Conservation (phyloP, 2,797 vertebrate species). For the Pipistrellus kuhlii region DNA sequence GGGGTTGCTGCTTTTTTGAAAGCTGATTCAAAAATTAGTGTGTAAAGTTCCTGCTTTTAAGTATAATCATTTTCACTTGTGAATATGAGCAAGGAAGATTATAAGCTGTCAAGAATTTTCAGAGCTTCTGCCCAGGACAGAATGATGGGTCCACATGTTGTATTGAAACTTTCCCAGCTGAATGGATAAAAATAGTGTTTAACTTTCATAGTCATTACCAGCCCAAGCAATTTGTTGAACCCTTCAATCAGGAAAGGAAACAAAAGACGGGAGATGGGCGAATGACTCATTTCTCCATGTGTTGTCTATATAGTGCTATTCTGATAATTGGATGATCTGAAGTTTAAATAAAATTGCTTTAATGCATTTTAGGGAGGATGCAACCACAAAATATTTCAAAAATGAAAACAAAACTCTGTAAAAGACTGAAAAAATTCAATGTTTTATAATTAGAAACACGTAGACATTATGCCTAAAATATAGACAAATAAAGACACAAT, state of each 20-base stretch:
- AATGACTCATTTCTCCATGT: conserved; percentile 88
- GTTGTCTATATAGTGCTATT: conserved; percentile 85
- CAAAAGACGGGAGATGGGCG: conserved; percentile 87
- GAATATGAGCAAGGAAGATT: conserved; percentile 88
- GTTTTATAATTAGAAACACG: conserved; percentile 79
- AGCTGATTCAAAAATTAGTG: conserved; percentile 87
- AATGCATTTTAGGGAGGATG: conserved; percentile 82
- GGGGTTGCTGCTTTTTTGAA: conserved; percentile 82
- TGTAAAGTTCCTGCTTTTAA: conserved; percentile 86
- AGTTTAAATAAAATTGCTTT: conserved; percentile 86
- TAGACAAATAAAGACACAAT: neutral
- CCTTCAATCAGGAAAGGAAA: conserved; percentile 90
- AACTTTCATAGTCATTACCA: conserved; percentile 88
- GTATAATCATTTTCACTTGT: conserved; percentile 86
- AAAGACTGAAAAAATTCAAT: conserved; percentile 79
- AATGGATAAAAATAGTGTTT: conserved; percentile 91
- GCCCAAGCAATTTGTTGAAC: conserved; percentile 89
- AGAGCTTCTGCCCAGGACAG: conserved; percentile 85
- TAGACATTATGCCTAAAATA: conserved; percentile 62
- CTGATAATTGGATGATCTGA: conserved; percentile 87
- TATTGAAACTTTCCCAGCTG: conserved; percentile 89
- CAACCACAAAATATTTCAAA: conserved; percentile 83
- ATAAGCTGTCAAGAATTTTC: conserved; percentile 88
- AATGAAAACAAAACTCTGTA: conserved; percentile 82
- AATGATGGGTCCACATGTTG: conserved; percentile 87